Evolutionary conservation across 2,113 vertebrate species (phyloP).

Genomic region (Brevimyrus niger): DNA sequence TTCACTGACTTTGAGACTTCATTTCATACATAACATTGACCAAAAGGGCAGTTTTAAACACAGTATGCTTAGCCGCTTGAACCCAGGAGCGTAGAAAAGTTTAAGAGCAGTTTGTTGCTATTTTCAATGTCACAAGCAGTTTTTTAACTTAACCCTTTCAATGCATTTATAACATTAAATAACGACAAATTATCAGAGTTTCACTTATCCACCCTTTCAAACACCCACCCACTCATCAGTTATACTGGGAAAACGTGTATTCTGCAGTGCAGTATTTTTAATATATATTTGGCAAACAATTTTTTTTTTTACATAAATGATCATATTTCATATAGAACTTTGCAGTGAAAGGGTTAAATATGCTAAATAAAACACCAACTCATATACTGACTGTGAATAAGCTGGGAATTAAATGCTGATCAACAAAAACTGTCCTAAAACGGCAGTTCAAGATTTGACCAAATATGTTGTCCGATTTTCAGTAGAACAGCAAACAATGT

Average conservation of each 20-base stretch:
- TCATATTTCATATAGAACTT: neutral
- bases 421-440: neutral
- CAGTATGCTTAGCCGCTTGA: neutral
- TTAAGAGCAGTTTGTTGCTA: neutral
- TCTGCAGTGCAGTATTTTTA: neutral
- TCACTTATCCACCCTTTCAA: neutral
- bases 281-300: neutral
- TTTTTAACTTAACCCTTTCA: neutral
- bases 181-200: neutral
- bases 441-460: neutral
- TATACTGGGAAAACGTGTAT: neutral
- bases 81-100: neutral
- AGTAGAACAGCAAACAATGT: neutral
- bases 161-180: neutral
- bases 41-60: neutral
- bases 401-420: neutral
- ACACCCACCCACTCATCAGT: neutral
- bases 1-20: neutral
- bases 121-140: neutral
- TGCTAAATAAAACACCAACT: neutral
- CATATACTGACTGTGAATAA: neutral
- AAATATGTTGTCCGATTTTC: neutral
- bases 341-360: neutral
- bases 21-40: neutral
- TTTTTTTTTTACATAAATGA: neutral